Evolutionary conservation across 2,797 vertebrate genomes (phyloP).

Genomic region (Coregonus suidteri): DNA sequence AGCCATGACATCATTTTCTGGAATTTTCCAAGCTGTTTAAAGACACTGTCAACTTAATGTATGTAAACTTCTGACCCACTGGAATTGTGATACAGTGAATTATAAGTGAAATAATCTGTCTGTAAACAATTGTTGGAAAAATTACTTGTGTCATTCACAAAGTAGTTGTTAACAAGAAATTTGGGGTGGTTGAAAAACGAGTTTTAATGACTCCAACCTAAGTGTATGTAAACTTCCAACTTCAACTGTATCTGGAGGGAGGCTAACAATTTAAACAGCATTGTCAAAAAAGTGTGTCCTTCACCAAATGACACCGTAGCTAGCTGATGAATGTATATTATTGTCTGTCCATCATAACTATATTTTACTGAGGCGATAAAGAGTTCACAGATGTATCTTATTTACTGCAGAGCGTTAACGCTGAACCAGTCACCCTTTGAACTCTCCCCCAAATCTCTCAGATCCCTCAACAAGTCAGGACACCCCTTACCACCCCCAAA

Average conservation of each 20-base stretch:
- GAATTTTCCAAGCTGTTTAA: too few species aligned
- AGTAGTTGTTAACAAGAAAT: too few species aligned
- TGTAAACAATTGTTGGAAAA: too few species aligned
- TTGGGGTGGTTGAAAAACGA: too few species aligned
- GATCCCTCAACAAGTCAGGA: neutral
- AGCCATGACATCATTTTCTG: too few species aligned
- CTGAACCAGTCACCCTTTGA: conserved; percentile 25
- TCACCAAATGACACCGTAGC: conserved; percentile 33
- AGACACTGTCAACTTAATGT: too few species aligned
- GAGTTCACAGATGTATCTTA: conserved; percentile 27
- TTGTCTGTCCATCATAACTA: conserved; percentile 29
- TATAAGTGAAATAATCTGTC: too few species aligned
- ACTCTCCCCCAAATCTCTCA: conserved; percentile 22
- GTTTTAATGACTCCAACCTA: too few species aligned
- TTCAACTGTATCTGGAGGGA: neutral
- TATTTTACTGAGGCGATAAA: conserved; percentile 40
- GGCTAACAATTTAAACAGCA: neutral
- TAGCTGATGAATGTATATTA: conserved; percentile 36
- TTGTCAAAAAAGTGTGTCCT: conserved; percentile 31
- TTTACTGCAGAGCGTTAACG: conserved; percentile 23
- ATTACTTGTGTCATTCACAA: too few species aligned
- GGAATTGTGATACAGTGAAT: too few species aligned
- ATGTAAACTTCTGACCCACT: too few species aligned
- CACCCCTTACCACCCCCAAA: neutral
- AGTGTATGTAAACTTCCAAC: too few species aligned